These are phyloP conservation scores for Virgularia gustaviana DNA, from an alignment of 92 coral and sea anemone genomes.

Conservation along the genomic window DNA sequence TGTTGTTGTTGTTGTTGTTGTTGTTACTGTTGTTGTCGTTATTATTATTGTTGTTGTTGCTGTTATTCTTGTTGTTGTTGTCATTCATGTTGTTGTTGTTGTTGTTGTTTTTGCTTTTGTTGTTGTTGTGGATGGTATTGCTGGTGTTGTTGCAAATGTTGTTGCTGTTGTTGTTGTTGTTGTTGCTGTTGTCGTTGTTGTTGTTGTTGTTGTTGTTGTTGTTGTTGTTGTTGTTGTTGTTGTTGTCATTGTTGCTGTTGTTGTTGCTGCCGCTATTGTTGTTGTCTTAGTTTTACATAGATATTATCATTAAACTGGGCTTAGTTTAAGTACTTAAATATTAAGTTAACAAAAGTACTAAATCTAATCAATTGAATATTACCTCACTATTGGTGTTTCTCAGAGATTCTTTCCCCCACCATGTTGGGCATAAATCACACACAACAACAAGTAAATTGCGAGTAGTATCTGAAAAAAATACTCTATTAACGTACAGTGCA, in stretches of 20 bases:
- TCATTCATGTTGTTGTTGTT: no score
- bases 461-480: constrained; percentile 50
- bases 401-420: constrained; percentile 82
- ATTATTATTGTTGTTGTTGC: no score
- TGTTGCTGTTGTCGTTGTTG: no score
- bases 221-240: neutral
- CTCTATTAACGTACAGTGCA: neutral
- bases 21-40: no score
- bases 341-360: neutral
- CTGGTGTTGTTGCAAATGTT: no score
- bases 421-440: constrained; percentile 82
- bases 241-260: neutral
- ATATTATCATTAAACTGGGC: neutral
- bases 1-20: no score
- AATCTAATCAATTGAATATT: neutral
- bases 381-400: constrained; percentile 45
- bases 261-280: no score
- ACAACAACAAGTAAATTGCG: constrained; percentile 70
- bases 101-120: no score
- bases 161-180: no score
- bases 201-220: neutral
- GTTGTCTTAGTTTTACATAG: no score
- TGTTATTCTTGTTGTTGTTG: no score
- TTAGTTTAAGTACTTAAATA: neutral
- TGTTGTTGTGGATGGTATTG: no score